Percentiles rank a stretch among this genome's conserved stretches.
These are phyloP conservation scores for Acrossocheilus fasciatus DNA, from an alignment of 2,797 vertebrate genomes.

Conservation along the genomic window DNA sequence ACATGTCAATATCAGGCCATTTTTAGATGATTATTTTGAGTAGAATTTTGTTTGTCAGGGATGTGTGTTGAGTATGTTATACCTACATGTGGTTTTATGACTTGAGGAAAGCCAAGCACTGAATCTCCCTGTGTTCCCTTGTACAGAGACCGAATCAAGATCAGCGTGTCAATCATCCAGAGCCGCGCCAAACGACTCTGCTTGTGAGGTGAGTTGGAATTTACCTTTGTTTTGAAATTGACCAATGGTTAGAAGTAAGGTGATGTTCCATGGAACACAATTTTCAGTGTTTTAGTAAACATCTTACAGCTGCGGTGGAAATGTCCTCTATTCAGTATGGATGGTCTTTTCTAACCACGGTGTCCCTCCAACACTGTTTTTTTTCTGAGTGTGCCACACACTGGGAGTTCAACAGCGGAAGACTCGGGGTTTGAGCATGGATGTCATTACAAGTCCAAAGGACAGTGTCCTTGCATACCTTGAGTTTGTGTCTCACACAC, in stretches of 20 bases:
- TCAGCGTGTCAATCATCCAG: background rate
- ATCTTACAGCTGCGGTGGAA: background rate
- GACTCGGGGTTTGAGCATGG: background rate
- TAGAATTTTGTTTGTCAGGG: slow-evolving; percentile 7
- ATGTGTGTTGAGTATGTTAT: slow-evolving; percentile 13
- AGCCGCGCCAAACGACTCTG: background rate
- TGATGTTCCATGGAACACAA: background rate
- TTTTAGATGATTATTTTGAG: background rate
- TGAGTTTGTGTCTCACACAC: slow-evolving; percentile 10
- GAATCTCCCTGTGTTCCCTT: slow-evolving; percentile 15
- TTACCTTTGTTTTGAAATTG: background rate
- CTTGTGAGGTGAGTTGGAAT: slow-evolving; percentile 24
- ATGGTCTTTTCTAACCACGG: background rate
- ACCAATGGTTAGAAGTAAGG: slow-evolving; percentile 13
- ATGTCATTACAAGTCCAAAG: background rate
- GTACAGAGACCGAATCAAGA: background rate
- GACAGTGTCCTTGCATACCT: slow-evolving; percentile 26
- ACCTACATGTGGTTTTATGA: slow-evolving; percentile 7
- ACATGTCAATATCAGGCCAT: background rate
- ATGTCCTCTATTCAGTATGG: background rate
- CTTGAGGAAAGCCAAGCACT: slow-evolving; percentile 16
- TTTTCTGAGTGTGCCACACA: slow-evolving; percentile 26
- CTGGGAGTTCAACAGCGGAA: slow-evolving; percentile 7
- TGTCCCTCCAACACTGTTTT: background rate
- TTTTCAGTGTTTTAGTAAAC: background rate